Conservation (phyloP, 2,113 vertebrate species). For the Oryzias woworae region DNA sequence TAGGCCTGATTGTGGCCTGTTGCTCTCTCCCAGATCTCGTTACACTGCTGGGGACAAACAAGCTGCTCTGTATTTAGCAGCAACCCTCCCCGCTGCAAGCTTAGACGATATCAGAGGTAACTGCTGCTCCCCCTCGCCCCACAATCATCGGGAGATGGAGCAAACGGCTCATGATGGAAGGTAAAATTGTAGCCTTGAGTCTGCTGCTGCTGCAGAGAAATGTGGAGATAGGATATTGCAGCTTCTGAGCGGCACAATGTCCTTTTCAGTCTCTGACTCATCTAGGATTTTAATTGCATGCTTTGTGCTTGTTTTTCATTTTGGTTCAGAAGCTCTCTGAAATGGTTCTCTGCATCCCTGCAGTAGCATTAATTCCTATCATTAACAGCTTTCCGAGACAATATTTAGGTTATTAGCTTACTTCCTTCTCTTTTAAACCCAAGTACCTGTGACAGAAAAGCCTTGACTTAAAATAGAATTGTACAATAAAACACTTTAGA, state of each 20-base stretch:
- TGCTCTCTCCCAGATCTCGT: conserved; percentile 67
- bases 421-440: too few relatives aligned
- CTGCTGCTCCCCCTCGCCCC: conserved; percentile 37
- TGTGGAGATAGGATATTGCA: background rate
- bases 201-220: background rate
- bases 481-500: too few relatives aligned
- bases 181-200: background rate
- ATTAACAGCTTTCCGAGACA: too few relatives aligned
- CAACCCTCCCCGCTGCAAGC: conserved; percentile 38
- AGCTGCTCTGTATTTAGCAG: conserved; percentile 65
- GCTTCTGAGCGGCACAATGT: too few relatives aligned
- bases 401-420: too few relatives aligned
- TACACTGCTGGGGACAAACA: conserved; percentile 69
- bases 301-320: background rate
- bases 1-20: conserved; percentile 55
- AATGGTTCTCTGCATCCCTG: too few relatives aligned
- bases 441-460: too few relatives aligned
- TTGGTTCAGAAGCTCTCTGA: too few relatives aligned
- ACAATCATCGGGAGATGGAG: conserved; percentile 26
- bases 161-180: conserved; percentile 25
- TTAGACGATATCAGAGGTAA: conserved; percentile 39
- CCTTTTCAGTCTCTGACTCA: background rate
- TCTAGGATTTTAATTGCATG: conserved; percentile 6
- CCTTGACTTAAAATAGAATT: too few relatives aligned
- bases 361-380: too few relatives aligned